Conservation (phyloP, 2,113 vertebrate species). For the Hylia prasina region DNA sequence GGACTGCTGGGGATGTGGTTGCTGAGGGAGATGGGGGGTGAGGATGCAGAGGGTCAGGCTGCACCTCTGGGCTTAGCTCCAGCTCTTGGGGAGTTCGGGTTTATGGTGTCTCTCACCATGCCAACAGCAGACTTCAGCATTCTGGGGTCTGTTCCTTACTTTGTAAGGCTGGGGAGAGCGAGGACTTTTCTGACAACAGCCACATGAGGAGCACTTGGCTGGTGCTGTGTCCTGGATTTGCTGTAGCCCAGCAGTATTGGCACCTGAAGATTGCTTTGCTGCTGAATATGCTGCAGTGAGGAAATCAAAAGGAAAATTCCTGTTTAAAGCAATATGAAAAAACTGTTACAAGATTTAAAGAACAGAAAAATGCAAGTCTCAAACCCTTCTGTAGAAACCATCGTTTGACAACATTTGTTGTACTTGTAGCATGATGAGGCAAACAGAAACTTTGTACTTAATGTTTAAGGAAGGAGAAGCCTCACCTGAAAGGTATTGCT, state of each 20-base stretch:
- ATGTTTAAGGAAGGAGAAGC: background rate
- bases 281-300: background rate
- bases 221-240: background rate
- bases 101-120: background rate
- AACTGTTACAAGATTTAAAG: background rate
- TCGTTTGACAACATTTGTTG: background rate
- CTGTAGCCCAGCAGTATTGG: background rate
- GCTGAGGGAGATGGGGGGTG: background rate
- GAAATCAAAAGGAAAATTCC: conserved; percentile 20
- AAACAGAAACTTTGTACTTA: background rate
- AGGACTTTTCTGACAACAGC: background rate
- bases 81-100: background rate
- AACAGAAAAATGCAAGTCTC: background rate
- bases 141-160: background rate
- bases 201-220: background rate
- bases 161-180: background rate
- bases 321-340: background rate
- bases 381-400: background rate
- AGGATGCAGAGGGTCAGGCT: background rate
- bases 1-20: background rate
- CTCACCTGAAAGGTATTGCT: background rate
- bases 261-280: background rate
- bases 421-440: background rate
- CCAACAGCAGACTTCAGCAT: background rate
- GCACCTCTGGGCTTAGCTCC: background rate